Evolutionary conservation across 2,113 vertebrate species (phyloP).

Genomic region (Sinosuthora webbiana): DNA sequence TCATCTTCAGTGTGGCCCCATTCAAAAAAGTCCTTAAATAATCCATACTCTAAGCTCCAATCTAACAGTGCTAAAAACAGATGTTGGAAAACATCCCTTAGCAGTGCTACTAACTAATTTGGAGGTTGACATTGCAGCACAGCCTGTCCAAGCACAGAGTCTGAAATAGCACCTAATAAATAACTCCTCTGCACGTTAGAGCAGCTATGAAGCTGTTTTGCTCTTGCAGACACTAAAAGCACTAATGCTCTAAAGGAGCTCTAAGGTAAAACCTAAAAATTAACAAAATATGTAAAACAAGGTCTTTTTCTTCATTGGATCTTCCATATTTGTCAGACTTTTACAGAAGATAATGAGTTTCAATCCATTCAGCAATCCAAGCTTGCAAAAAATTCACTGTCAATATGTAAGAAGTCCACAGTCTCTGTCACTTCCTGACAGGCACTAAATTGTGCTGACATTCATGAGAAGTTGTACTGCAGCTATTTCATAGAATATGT

Average conservation of each 20-base stretch:
- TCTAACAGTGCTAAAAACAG: not conserved
- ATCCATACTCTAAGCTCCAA: not conserved
- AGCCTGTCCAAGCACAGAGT: not conserved
- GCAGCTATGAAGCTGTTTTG: not conserved
- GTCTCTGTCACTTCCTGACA: constrained; percentile 10
- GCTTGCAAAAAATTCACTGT: not conserved
- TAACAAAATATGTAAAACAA: not conserved
- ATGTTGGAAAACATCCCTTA: constrained; percentile 25
- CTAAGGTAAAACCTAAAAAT: constrained; percentile 8
- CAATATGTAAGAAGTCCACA: not conserved
- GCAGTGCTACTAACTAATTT: constrained; percentile 39
- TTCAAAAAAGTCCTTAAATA: not conserved
- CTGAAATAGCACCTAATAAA: constrained; percentile 34
- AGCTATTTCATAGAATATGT: not conserved
- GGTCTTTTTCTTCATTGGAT: not conserved
- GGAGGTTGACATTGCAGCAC: constrained; percentile 2
- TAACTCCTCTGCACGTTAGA: not conserved
- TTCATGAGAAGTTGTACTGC: not conserved
- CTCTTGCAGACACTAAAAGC: not conserved
- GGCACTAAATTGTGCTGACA: not conserved
- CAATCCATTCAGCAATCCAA: not conserved
- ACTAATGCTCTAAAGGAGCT: not conserved
- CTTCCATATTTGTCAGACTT: not conserved
- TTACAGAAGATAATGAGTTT: not conserved
- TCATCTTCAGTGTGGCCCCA: not conserved